Percentiles rank a stretch among this genome's conserved stretches.
Evolutionary conservation across 2,113 vertebrate genomes (phyloP).

Genomic region (Tragelaphus scriptus): DNA sequence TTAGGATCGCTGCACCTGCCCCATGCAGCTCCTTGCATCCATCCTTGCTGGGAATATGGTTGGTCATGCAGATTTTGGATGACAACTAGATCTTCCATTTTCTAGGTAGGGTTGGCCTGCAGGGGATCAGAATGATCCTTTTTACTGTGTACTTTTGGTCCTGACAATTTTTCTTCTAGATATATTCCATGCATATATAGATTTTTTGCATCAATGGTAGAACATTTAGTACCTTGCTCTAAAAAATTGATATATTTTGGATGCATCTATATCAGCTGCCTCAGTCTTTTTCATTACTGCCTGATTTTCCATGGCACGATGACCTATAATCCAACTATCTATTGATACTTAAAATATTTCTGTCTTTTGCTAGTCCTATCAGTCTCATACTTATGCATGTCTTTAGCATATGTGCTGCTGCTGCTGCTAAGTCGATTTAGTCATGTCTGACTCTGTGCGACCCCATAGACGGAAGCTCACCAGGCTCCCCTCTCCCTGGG

Average conservation of each 20-base stretch:
- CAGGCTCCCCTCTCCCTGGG: no score
- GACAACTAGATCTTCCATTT: not conserved
- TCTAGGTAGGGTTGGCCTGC: not conserved
- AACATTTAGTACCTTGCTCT: not conserved
- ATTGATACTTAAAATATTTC: slow-evolving; percentile 22
- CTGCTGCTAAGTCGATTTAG: no score
- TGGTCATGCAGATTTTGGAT: not conserved
- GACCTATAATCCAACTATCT: not conserved
- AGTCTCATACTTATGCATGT: not conserved
- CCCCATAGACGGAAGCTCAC: no score
- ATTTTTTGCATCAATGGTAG: not conserved
- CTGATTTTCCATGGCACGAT: not conserved
- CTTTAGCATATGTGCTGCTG: not conserved
- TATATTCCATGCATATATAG: not conserved
- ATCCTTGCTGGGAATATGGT: not conserved
- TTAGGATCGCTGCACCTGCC: not conserved
- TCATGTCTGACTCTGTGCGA: no score
- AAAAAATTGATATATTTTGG: not conserved
- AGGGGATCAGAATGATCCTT: not conserved
- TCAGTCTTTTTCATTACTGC: slow-evolving; percentile 20
- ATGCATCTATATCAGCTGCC: not conserved
- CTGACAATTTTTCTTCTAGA: slow-evolving; percentile 14
- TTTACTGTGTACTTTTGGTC: not conserved
- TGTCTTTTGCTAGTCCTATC: not conserved
- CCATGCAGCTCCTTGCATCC: not conserved